Evolutionary conservation across 2,888 invertebrate species (phyloP).

Genomic region (Caenorhabditis sinica): DNA sequence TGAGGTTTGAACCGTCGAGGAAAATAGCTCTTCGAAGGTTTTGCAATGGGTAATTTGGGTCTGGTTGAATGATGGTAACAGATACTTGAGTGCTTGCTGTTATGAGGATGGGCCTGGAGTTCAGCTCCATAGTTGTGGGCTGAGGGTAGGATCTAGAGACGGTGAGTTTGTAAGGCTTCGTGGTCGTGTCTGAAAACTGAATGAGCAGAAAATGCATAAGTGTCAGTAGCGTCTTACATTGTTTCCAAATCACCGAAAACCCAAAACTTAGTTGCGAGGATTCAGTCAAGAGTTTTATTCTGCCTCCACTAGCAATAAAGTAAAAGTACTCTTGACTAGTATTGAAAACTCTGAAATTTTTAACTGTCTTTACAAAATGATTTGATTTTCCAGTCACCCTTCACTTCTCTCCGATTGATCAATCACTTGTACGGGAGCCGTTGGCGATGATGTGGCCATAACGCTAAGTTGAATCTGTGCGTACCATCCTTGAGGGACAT

Average conservation of each 20-base stretch:
- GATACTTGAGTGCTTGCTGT: neutral
- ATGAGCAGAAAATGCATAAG: no score
- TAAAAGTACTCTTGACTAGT: neutral
- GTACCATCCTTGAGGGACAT: neutral
- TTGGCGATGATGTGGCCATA: no score
- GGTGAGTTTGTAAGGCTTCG: no score
- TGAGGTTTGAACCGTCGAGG: neutral
- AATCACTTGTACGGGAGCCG: neutral
- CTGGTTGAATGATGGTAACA: neutral
- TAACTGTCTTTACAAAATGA: neutral
- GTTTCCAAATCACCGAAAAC: neutral
- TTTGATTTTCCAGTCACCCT: no score
- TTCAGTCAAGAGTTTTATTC: neutral
- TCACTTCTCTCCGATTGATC: neutral
- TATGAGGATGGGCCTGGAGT: neutral
- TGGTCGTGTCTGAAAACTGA: no score
- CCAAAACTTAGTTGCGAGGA: neutral
- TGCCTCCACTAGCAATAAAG: neutral
- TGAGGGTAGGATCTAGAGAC: no score
- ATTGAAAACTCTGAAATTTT: neutral
- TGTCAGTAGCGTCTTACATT: neutral
- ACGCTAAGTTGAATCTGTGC: neutral
- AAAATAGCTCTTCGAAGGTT: neutral
- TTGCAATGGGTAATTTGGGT: neutral
- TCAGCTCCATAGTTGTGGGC: neutral